Evolutionary conservation across 2,888 invertebrate genomes (phyloP).

Genomic region (Gortyna flavago): DNA sequence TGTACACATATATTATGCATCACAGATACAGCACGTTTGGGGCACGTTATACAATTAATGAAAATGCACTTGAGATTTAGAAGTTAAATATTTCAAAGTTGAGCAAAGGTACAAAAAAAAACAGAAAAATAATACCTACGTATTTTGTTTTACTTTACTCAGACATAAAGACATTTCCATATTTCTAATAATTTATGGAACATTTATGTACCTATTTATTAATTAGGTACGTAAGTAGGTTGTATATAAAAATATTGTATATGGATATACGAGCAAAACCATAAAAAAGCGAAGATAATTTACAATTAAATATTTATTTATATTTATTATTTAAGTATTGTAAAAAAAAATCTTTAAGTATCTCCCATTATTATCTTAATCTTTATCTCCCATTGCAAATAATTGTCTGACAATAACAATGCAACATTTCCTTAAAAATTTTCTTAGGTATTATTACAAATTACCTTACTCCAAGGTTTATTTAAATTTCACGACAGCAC

Average conservation of each 20-base stretch:
- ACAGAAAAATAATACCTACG: too few relatives aligned
- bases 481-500: conserved; percentile 50
- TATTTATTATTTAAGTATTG: too few relatives aligned
- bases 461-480: conserved; percentile 56
- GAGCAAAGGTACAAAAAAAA: not conserved
- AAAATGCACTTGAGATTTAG: not conserved
- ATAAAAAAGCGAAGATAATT: too few relatives aligned
- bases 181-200: too few relatives aligned
- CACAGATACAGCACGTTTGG: conserved; percentile 11
- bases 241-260: too few relatives aligned
- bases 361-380: not conserved
- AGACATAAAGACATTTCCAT: too few relatives aligned
- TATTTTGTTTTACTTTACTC: not conserved
- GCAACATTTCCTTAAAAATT: not conserved
- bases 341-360: too few relatives aligned
- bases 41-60: not conserved
- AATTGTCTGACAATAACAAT: not conserved
- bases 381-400: not conserved
- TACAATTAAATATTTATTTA: too few relatives aligned
- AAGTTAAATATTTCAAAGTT: not conserved
- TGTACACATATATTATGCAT: conserved; percentile 26
- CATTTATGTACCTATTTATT: too few relatives aligned
- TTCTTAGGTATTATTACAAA: conserved; percentile 15
- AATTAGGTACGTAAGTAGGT: too few relatives aligned
- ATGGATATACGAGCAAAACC: too few relatives aligned